Conservation (phyloP, 2,888 invertebrate species). For the Priocnemis perturbator region DNA sequence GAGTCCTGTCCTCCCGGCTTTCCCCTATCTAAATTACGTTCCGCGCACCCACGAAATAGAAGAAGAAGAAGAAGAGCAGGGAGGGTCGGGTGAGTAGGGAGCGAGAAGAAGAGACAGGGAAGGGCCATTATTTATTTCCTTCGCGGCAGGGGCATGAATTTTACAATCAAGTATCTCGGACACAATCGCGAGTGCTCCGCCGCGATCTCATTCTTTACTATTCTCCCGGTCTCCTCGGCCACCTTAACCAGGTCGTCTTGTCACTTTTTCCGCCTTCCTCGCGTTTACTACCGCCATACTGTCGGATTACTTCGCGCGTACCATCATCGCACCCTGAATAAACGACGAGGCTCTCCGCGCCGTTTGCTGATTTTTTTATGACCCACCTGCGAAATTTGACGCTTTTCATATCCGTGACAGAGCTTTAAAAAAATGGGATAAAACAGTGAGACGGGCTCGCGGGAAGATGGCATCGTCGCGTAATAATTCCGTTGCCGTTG, state of each 20-base stretch:
- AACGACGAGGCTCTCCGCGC: conserved; percentile 38
- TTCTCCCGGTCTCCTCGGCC: no score
- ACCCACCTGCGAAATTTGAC: conserved; percentile 40
- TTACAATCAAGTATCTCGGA: conserved; percentile 58
- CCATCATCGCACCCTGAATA: conserved; percentile 33
- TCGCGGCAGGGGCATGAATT: conserved; percentile 63
- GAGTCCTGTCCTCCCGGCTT: conserved; percentile 50
- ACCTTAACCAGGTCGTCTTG: no score
- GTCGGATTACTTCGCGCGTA: conserved; percentile 29
- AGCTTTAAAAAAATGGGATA: conserved; percentile 33
- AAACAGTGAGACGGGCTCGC: conserved; percentile 31
- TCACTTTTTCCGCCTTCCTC: no score
- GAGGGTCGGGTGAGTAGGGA: conserved; percentile 11
- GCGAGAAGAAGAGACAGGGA: conserved; percentile 17
- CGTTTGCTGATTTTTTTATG: conserved; percentile 52
- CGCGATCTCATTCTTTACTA: conserved; percentile 34
- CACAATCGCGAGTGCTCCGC: conserved; percentile 33
- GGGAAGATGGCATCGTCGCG: conserved; percentile 18
- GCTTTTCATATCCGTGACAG: conserved; percentile 16
- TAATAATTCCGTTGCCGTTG: no score
- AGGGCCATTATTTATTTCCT: conserved; percentile 65
- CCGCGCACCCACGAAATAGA: conserved; percentile 27
- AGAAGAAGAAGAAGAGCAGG: conserved; percentile 27
- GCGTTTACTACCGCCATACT: no score
- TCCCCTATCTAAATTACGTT: conserved; percentile 64